These are phyloP conservation scores for Brachionus asplanchnoidis DNA, from an alignment of 1,140 invertebrate species.

Conservation along the genomic window DNA sequence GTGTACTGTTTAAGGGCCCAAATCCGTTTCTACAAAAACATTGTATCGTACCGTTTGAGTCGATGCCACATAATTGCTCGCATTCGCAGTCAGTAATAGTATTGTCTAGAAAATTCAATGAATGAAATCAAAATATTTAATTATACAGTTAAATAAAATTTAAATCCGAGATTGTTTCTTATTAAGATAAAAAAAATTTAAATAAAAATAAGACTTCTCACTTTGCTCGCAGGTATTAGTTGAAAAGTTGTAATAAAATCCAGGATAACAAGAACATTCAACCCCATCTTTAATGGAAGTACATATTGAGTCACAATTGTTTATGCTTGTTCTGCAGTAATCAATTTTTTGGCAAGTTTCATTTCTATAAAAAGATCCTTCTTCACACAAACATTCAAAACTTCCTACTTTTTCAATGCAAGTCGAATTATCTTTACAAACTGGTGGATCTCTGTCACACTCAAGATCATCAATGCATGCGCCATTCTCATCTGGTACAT, in stretches of 20 bases:
- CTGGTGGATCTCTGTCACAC: not conserved
- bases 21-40: not conserved
- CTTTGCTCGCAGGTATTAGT: not conserved
- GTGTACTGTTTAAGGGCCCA: not conserved
- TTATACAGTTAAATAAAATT: too few species aligned
- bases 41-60: not conserved
- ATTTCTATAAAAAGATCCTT: not conserved
- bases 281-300: not conserved
- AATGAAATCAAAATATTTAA: not conserved
- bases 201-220: too few species aligned
- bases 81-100: not conserved
- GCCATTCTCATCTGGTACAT: not conserved
- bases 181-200: not conserved
- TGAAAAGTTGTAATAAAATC: not conserved
- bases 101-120: not conserved
- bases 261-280: not conserved
- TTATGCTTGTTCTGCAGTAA: not conserved
- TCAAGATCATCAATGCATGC: conserved; percentile 15
- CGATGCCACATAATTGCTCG: not conserved
- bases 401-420: not conserved
- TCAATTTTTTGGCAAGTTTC: conserved; percentile 1
- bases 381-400: conserved; percentile 1
- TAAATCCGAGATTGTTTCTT: too few species aligned
- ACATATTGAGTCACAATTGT: conserved; percentile 25
- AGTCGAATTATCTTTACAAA: not conserved